Evolutionary conservation across 2,888 invertebrate species (phyloP).

Genomic region (Heliothis peltigera): DNA sequence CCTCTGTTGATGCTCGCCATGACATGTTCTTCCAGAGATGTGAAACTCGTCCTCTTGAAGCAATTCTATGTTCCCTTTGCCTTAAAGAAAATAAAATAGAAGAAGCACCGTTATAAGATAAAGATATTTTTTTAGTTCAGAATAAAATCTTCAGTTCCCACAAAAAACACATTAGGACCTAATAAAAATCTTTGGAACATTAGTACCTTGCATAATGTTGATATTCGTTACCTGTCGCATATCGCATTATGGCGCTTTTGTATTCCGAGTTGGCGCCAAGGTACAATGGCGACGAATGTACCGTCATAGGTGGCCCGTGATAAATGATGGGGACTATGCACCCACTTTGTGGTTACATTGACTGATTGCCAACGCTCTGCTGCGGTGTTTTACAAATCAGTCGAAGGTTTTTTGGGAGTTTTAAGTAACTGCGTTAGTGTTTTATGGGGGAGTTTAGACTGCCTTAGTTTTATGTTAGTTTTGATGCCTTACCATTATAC

Average conservation of each 20-base stretch:
- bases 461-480: background rate
- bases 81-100: too few species aligned
- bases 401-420: constrained; percentile 21
- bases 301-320: constrained; percentile 72
- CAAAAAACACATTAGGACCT: background rate
- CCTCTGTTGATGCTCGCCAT: too few species aligned
- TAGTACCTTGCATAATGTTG: constrained; percentile 54
- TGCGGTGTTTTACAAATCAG: constrained; percentile 46
- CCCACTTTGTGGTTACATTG: constrained; percentile 53
- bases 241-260: constrained; percentile 51
- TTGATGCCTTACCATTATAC: too few species aligned
- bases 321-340: constrained; percentile 65
- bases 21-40: too few species aligned
- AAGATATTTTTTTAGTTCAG: background rate
- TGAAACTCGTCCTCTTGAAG: too few species aligned
- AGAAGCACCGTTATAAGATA: too few species aligned
- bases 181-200: constrained; percentile 13
- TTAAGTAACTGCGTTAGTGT: background rate
- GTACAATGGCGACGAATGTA: constrained; percentile 74
- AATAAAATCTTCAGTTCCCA: background rate
- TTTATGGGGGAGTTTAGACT: background rate
- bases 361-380: constrained; percentile 48
- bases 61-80: too few species aligned
- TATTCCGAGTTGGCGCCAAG: constrained; percentile 60
- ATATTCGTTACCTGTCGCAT: constrained; percentile 70